Conservation (phyloP, 2,113 vertebrate species). For the Fukomys damarensis region DNA sequence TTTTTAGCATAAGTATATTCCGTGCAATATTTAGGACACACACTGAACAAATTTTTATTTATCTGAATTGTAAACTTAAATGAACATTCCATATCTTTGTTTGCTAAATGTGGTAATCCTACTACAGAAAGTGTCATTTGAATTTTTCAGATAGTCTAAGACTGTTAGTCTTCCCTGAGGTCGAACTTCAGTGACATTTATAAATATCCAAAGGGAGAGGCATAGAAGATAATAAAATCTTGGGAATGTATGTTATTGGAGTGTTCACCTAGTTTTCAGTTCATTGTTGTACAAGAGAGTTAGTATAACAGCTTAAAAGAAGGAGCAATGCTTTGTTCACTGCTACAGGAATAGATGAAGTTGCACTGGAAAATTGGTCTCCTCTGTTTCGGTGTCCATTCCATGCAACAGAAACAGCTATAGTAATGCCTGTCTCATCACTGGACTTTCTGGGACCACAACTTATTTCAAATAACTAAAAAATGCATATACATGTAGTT, state of each 20-base stretch:
- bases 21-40: neutral
- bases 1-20: neutral
- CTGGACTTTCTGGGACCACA: neutral
- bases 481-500: neutral
- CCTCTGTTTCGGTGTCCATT: neutral
- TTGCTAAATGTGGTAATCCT: neutral
- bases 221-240: neutral
- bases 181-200: neutral
- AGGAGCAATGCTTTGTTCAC: neutral
- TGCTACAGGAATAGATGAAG: neutral
- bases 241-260: slow-evolving; percentile 20
- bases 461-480: slow-evolving; percentile 41
- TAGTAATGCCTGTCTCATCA: neutral
- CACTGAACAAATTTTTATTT: neutral
- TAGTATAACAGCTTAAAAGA: neutral
- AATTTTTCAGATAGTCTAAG: neutral
- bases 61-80: slow-evolving; percentile 38
- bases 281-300: neutral
- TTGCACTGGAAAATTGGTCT: neutral
- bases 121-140: neutral
- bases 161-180: neutral
- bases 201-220: slow-evolving; percentile 20
- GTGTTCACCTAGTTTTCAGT: neutral
- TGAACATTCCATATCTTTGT: neutral
- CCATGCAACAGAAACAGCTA: neutral